Evolutionary conservation across 2,797 vertebrate species (phyloP), one percentile per base, ranked within the genome.

Genomic region (Myiothlypis chrysogaster): DNA sequence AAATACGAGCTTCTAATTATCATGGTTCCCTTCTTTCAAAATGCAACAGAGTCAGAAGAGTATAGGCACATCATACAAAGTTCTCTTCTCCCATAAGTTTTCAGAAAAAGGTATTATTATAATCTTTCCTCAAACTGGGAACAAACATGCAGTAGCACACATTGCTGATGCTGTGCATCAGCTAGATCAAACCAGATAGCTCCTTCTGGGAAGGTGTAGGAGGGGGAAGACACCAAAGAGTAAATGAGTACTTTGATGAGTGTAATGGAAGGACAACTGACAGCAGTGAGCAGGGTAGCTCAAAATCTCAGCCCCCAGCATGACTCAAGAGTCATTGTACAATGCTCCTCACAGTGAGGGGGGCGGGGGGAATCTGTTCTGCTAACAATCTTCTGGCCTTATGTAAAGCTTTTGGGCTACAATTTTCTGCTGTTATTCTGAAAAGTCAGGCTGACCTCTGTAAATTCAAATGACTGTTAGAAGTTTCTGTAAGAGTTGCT

Each of bases 171-270:
- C 24, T 39, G 21, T 80, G 27, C 44, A 70, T 55, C 76, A 83
- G 64, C 56, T 49, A 65, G 53, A 76, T 84, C 59, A 91, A 85
- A 72, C 12, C 19, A 80, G 61, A 71, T 5, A 87, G 52, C 53
- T 93, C 44, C 73, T 81, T 66, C 71, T 52, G 56, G 53, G 80
- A 86, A 88, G 49, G 65, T 56, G 71, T 21, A 44, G 77, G 57
- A 81, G 28, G 37, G 12, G 37, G 77, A 86, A 94, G 72, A 81
- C 53, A 90, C 73, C 72, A 88, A 76, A 59, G 61, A 75, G 39
- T 81, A 86, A 83, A 86, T 88, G n/a, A 81, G 28, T 80, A 14
- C 50, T 93, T 86, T 85, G 68, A 91, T 53, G 65, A 91, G 75
- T 0, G 2, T 32, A 93, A 93, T 34, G 44, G 87, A 87, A 95